Base-by-base conservation (phyloP, 2,797 vertebrate genomes). In the Ctenopoma kingsleyae region DNA sequence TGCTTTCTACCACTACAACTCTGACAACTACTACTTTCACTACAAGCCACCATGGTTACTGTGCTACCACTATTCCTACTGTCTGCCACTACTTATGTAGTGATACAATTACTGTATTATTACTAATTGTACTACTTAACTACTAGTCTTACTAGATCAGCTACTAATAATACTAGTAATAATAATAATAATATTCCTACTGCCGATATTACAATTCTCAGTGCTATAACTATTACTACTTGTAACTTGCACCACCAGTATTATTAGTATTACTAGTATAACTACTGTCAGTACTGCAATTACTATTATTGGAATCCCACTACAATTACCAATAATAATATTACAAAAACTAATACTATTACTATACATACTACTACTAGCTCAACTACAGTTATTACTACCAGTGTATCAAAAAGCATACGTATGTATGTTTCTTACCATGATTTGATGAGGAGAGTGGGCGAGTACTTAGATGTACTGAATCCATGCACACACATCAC, bases 401-500 rank as follows among this genome's bases (percentile, higher is more conserved):
- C 22, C 32, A 35, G 12, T 15, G 1, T 17, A 6, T 30, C 8
- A 51, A 19, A 53, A n/a, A 16, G 19, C 52, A 12, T 36, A 36
- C 25, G 2, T 25, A 25, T 55, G 22, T 63, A n/a, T 51, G 51
- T 23, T 7, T 5, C 23, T 47, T 4, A 25, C 11, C 9, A 1
- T 25, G 35, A 6, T 5, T 76, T 66, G 55, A 54, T 43, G 47
- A 63, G 46, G 60, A 23, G 30, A 23, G 63, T 62, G 36, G 44
- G 51, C 9, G 13, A 20, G 64, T 2, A 0, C 55, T 15, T 44
- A 0, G 1, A 2, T 44, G 27, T 1, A 13, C 13, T 6, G 6
- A 44, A 58, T 38, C 1, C 19, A 68, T 41, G 17, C 36, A 51
- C 19, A 56, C 58, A 62, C 38, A 50, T 40, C 8, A 44, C 6